Base-by-base conservation (phyloP, 2,113 vertebrate species). In the Puffinus mauretanicus region DNA sequence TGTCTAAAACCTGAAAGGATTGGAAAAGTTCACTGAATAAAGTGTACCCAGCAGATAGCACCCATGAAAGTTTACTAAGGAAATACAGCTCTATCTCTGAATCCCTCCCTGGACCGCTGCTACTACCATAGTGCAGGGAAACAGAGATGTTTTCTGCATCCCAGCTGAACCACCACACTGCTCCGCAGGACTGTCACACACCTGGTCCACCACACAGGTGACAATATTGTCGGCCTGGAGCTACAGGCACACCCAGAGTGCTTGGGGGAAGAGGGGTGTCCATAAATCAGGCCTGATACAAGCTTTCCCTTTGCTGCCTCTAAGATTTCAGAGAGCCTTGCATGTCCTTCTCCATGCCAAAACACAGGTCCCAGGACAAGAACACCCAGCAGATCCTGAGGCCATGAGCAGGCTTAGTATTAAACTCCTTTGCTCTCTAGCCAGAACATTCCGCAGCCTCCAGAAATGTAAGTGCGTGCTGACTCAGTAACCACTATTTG, bases 1-100 rank as follows among this genome's bases (percentile, higher is more conserved):
- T 65, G 62, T 99, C 99, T 36, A 99, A 97, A 38, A 99, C 96
- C 99, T 99, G 82, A 30, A 86, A 66, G 34, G 49, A 49, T 78
- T 44, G 13, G 51, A 40, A 70, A 60, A 38, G 19, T 32, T 51
- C 20, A 2, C 38, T 49, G 19, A 44, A n/a, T 29, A n/a, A 64
- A n/a, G 40, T 2, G 8, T 29, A 49, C 13, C 9, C 18, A 24
- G 44, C 38, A 64, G 47, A 8, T 29, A 58, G 4, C 14, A 11
- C 44, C 52, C 10, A 12, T 40, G 25, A 16, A 46, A 26, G 8
- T 58, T 78, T n/a, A 27, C 46, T 30, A 40, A 72, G 61, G 17
- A 84, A 62, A 51, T 24, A 51, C 9, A 86, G 64, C 22, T 61
- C 26, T 12, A 0, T 60, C 44, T 90, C 42, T 19, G 60, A 66